Evolutionary conservation across 2,797 vertebrate genomes (phyloP).

Genomic region (Gouania willdenowi): DNA sequence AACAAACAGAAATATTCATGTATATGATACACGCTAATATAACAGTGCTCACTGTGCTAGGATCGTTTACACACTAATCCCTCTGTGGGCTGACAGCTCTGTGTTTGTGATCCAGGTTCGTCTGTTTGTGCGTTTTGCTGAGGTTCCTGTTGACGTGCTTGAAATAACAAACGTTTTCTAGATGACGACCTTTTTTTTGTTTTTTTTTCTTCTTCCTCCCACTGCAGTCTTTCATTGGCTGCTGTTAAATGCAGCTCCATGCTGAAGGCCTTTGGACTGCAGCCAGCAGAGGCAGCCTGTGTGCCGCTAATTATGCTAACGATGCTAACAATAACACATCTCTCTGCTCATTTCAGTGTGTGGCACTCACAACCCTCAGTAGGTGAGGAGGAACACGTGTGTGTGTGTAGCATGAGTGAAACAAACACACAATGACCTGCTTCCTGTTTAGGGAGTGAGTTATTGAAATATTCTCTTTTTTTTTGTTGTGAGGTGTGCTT

Average conservation of each 20-base stretch:
- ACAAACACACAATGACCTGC: constrained; percentile 4
- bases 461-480: constrained; percentile 4
- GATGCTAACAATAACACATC: too few relatives aligned
- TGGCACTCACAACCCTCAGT: constrained; percentile 51
- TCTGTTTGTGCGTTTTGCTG: neutral
- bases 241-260: constrained; percentile 14
- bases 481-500: constrained; percentile 37
- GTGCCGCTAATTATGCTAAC: constrained; percentile 35
- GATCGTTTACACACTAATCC: constrained; percentile 17
- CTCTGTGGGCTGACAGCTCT: constrained; percentile 31
- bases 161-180: constrained; percentile 26
- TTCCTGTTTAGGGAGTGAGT: constrained; percentile 47
- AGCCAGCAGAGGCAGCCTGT: constrained; percentile 22
- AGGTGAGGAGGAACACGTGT: constrained; percentile 63
- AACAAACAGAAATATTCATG: too few relatives aligned
- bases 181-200: constrained; percentile 21
- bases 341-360: constrained; percentile 66
- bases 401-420: constrained; percentile 42
- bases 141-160: constrained; percentile 62
- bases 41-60: neutral
- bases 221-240: constrained; percentile 3
- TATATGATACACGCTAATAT: too few relatives aligned
- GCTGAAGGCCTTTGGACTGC: constrained; percentile 17
- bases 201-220: neutral
- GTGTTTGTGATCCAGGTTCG: constrained; percentile 46